Evolutionary conservation across 2,113 vertebrate genomes (phyloP), one percentile per base, ranked within the genome.

Genomic region (Albula goreensis): DNA sequence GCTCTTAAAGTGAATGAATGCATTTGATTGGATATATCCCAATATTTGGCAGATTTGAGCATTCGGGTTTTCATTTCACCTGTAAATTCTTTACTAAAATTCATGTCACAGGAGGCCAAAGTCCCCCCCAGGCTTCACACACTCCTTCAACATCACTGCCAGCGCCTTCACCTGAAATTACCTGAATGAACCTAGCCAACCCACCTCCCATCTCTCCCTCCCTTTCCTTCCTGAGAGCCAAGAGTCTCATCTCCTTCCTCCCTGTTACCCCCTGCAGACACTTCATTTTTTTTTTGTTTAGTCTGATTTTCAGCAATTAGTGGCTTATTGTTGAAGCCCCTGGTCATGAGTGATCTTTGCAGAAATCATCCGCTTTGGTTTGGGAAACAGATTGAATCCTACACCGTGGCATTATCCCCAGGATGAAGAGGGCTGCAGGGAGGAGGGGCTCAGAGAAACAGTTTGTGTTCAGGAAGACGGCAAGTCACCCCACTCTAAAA

Each of bases 291-390:
- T 48, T 15, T 60, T 9, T 78, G 70, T n/a, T 83, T 5, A 66
- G 60, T 19, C 80, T 85, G 57, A 60, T 60, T 79, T 78, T 85
- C 84, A 80, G 84, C 77, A 85, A 85, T 85, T 80, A 85, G 31
- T 78, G 57, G 84, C 77, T 85, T 78, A 41, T 51, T 78, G 60
- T 41, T 53, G 1, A 31, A 2, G 78, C 84, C 78, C 41, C 77
- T 56, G 41, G 84, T 63, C n/a, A 25, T 1, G 84, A 11, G 41
- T 25, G 53, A 83, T 66, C 31, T 63, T 51, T 8, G 4, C 1
- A 48, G 49, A 77, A 78, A 52, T 50, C 0, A 19, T 17, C 7
- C 5, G 49, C 22, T 63, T 60, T 78, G 74, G 25, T 31, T 77
- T 77, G 74, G 74, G 41, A 78, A 48, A 48, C 74, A 78, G 74